Percentiles rank a stretch among this genome's conserved stretches.
Conservation (phyloP, 2,888 invertebrate genomes). For the Leptothorax acervorum region DNA sequence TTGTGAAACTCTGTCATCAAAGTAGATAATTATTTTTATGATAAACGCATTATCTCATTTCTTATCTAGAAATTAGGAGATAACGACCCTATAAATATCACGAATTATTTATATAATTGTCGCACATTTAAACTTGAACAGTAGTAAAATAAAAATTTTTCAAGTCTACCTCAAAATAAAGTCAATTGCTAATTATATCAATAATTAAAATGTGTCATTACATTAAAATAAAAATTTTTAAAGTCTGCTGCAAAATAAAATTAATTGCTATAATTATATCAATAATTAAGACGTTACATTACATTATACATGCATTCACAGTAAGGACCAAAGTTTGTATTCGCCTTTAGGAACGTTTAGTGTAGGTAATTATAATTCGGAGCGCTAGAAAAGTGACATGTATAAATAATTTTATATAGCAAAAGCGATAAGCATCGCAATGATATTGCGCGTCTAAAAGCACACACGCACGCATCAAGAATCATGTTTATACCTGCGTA, state of each 20-base stretch:
- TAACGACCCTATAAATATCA: not conserved
- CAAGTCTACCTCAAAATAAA: too few species aligned
- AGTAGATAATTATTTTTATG: not conserved
- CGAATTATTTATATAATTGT: not conserved
- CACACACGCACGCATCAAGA: conserved; percentile 30
- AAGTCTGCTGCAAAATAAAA: not conserved
- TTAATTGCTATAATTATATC: too few species aligned
- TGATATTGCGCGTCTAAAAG: conserved; percentile 27
- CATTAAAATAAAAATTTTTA: not conserved
- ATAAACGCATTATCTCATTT: not conserved
- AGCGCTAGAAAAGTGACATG: not conserved
- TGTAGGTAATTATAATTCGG: not conserved
- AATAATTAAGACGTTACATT: conserved; percentile 5
- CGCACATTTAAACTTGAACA: not conserved
- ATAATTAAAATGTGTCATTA: too few species aligned
- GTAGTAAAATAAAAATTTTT: not conserved
- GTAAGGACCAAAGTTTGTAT: not conserved
- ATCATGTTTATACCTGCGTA: conserved; percentile 36
- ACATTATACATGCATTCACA: too few species aligned
- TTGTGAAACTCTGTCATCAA: too few species aligned
- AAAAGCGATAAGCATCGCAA: conserved; percentile 19
- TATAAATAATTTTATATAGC: not conserved
- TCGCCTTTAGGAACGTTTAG: not conserved
- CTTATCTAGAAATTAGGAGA: not conserved
- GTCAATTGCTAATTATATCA: too few species aligned